Percentiles rank a stretch among this genome's conserved stretches.
Evolutionary conservation across 2,797 vertebrate species (phyloP).

Genomic region (Xenops minutus): DNA sequence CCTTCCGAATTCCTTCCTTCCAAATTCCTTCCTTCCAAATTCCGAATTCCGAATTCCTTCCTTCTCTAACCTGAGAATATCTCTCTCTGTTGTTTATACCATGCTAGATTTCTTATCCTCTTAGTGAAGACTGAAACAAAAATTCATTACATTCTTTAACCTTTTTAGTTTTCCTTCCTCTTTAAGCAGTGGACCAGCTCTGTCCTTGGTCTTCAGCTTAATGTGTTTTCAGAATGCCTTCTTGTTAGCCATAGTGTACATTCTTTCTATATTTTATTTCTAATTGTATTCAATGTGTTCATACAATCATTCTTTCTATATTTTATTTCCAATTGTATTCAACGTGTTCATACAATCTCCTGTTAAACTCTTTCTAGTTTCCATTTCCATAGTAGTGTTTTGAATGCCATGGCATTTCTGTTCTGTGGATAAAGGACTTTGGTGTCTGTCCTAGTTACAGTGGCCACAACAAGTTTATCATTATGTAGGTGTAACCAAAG

Average conservation of each 20-base stretch:
- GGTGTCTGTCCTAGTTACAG: too few relatives aligned
- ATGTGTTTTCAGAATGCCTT: neutral
- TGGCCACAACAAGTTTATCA: too few relatives aligned
- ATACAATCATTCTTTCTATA: neutral
- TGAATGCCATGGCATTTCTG: neutral
- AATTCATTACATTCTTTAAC: neutral
- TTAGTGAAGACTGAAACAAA: neutral
- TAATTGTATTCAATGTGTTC: neutral
- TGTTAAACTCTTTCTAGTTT: neutral
- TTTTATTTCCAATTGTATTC: neutral
- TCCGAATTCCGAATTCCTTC: too few relatives aligned
- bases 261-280: neutral
- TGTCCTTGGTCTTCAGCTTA: neutral
- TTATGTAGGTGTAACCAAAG: too few relatives aligned
- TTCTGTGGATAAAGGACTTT: neutral
- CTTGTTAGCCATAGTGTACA: fast-evolving
- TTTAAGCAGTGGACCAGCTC: neutral
- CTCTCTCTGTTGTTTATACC: neutral
- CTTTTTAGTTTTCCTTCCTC: neutral
- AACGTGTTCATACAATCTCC: neutral
- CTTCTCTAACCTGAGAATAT: neutral
- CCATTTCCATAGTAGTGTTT: neutral
- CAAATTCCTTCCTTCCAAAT: too few relatives aligned
- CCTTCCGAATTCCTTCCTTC: too few relatives aligned
- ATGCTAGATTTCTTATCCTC: neutral